These are phyloP conservation scores for Craterocephalus amniculus DNA, from an alignment of 2,797 vertebrate species.

Conservation along the genomic window DNA sequence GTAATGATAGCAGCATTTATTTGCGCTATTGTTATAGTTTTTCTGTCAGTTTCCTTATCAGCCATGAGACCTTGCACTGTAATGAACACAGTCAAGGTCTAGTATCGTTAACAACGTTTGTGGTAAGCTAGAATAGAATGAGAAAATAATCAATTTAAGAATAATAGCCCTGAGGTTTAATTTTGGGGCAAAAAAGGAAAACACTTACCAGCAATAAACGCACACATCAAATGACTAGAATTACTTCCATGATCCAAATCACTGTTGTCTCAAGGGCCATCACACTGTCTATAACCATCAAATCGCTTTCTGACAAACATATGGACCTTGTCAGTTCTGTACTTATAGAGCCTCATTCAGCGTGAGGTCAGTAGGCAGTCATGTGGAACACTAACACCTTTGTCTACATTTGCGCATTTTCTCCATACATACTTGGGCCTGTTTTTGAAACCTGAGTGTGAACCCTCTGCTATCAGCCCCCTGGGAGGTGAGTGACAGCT, in stretches of 20 bases:
- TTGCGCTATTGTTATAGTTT: not conserved
- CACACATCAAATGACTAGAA: conserved; percentile 8
- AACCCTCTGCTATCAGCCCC: conserved; percentile 54
- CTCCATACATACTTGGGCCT: conserved; percentile 18
- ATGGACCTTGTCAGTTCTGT: conserved; percentile 17
- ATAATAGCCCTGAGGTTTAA: conserved; percentile 6
- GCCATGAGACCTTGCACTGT: not conserved
- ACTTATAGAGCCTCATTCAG: conserved; percentile 1
- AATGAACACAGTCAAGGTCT: not conserved
- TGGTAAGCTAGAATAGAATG: not conserved
- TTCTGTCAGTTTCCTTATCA: no score
- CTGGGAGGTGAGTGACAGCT: conserved; percentile 52
- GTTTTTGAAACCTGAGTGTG: conserved; percentile 59
- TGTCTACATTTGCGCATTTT: conserved; percentile 31
- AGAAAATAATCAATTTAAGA: not conserved
- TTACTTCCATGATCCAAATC: conserved; percentile 15
- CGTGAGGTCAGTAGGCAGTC: conserved; percentile 30
- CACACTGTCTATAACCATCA: not conserved
- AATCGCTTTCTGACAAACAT: conserved; percentile 23
- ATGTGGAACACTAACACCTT: conserved; percentile 53
- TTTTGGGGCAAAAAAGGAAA: conserved; percentile 7
- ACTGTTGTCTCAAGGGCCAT: conserved; percentile 3
- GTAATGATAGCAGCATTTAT: not conserved
- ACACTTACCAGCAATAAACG: conserved; percentile 12
- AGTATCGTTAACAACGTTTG: conserved; percentile 7